A percentile compares a stretch with the other conserved stretches of the same genome.
These are phyloP conservation scores for Sussaba pulchella DNA, from an alignment of 2,888 invertebrate genomes.

Conservation along the genomic window DNA sequence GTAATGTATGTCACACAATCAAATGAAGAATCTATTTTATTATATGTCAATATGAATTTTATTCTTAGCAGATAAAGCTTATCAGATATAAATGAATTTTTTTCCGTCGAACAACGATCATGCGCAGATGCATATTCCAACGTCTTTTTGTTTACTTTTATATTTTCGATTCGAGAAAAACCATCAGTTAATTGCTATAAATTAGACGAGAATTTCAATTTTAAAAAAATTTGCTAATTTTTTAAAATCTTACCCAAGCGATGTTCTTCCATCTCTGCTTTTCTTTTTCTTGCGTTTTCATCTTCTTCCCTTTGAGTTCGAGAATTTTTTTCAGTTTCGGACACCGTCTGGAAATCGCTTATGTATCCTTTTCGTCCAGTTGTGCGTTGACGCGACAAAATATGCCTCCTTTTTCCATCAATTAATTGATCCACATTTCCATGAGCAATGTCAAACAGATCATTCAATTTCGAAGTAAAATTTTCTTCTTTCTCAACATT, in stretches of 20 bases:
- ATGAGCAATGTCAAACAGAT: slow-evolving; percentile 64
- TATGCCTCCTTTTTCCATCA: not conserved
- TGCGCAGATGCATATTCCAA: too few relatives aligned
- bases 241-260: not conserved
- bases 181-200: not conserved
- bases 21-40: too few relatives aligned
- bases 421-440: slow-evolving; percentile 52
- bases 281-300: not conserved
- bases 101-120: not conserved
- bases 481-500: slow-evolving; percentile 46
- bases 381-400: not conserved
- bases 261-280: not conserved
- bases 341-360: not conserved
- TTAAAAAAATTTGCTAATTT: not conserved
- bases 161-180: not conserved
- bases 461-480: slow-evolving; percentile 45
- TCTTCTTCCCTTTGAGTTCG: not conserved
- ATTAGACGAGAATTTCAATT: too few relatives aligned
- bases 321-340: not conserved
- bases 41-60: too few relatives aligned
- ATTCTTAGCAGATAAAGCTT: too few relatives aligned
- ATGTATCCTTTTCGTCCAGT: not conserved
- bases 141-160: not conserved
- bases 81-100: not conserved
- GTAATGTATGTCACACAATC: too few relatives aligned